These are phyloP conservation scores for Asarcornis scutulata DNA, from an alignment of 2,113 vertebrate genomes.

Conservation along the genomic window DNA sequence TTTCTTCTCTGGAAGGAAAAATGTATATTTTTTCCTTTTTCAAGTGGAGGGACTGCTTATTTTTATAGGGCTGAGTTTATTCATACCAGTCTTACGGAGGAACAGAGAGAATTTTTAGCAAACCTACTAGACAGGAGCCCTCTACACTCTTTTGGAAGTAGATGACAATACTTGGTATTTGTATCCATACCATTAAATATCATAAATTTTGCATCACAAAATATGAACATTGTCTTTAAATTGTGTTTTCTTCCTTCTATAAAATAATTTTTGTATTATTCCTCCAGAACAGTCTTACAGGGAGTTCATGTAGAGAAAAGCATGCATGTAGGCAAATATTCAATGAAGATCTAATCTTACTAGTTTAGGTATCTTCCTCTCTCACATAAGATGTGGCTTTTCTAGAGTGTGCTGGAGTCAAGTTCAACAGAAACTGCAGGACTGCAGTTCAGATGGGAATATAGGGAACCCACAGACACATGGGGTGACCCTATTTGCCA, in stretches of 20 bases:
- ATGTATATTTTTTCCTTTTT: not conserved
- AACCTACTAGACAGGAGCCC: not conserved
- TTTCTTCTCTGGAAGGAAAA: not conserved
- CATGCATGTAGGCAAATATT: not conserved
- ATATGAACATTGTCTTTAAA: not conserved
- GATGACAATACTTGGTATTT: not conserved
- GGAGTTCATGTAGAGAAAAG: not conserved
- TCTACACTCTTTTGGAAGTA: not conserved
- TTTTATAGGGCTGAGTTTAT: not conserved
- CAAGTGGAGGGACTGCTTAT: not conserved
- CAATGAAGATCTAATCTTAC: not conserved
- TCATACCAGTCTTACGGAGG: not conserved
- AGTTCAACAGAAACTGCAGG: accelerated
- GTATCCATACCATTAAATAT: not conserved
- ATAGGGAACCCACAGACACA: not conserved
- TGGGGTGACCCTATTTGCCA: not conserved
- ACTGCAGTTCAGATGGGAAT: not conserved
- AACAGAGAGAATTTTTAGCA: not conserved
- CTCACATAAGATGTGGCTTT: not conserved
- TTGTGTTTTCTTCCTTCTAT: not conserved
- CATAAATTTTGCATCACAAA: not conserved
- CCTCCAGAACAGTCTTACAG: not conserved
- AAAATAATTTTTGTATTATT: not conserved
- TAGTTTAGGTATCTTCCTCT: not conserved
- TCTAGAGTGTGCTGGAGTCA: not conserved